Evolutionary conservation across 2,113 vertebrate species (phyloP).

Genomic region (Trematomus loennbergii): DNA sequence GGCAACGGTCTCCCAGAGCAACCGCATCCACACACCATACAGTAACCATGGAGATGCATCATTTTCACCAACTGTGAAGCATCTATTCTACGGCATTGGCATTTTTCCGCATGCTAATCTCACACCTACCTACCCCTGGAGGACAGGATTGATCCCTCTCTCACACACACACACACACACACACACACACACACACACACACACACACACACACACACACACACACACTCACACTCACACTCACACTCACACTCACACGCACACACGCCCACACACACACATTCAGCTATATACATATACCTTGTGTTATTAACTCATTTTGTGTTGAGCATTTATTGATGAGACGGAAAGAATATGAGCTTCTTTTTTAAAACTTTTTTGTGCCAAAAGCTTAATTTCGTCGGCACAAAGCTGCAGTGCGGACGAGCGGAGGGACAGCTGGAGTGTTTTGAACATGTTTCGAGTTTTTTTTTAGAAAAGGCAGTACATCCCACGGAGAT

Average conservation of each 20-base stretch:
- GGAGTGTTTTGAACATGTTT: slow-evolving; percentile 18
- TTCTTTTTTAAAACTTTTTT: slow-evolving; percentile 22
- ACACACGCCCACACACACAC: too few relatives aligned
- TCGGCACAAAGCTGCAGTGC: slow-evolving; percentile 39
- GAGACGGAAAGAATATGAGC: slow-evolving; percentile 15
- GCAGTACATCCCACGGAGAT: slow-evolving; percentile 13
- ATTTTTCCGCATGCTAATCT: slow-evolving; percentile 52
- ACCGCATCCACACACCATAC: slow-evolving; percentile 38
- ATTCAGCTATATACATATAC: too few relatives aligned
- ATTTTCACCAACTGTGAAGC: slow-evolving; percentile 30
- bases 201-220: too few relatives aligned
- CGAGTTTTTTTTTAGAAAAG: slow-evolving; percentile 35
- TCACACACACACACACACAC: too few relatives aligned
- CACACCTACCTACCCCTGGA: background rate
- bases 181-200: too few relatives aligned
- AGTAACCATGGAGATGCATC: slow-evolving; percentile 61
- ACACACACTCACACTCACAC: too few relatives aligned
- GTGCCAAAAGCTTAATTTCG: slow-evolving; percentile 52
- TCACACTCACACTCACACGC: background rate
- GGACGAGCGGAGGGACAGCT: slow-evolving; percentile 16
- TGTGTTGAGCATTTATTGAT: slow-evolving; percentile 34
- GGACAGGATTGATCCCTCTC: slow-evolving; percentile 16
- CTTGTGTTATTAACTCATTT: background rate
- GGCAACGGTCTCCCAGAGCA: slow-evolving; percentile 62
- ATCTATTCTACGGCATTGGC: slow-evolving; percentile 10